A percentile compares a stretch with the other conserved stretches of the same genome.
Conservation (phyloP, 2,797 vertebrate species). For the Sebastes ruberrimus region DNA sequence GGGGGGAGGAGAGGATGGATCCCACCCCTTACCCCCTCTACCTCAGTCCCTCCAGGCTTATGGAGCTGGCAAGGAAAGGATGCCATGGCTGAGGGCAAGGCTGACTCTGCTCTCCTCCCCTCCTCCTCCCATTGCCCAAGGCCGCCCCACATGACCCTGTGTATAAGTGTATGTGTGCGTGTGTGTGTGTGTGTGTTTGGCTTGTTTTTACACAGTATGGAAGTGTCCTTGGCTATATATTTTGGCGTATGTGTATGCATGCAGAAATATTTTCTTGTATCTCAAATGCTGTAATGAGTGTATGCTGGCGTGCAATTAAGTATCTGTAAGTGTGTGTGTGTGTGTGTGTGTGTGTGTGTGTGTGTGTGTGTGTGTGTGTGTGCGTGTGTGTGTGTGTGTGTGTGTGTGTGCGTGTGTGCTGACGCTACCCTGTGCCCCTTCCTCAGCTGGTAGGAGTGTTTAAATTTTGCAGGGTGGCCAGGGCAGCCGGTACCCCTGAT, state of each 20-base stretch:
- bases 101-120: slow-evolving; percentile 69
- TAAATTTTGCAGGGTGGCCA: slow-evolving; percentile 66
- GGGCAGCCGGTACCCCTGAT: slow-evolving; percentile 70
- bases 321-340: slow-evolving; percentile 1
- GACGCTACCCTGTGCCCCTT: slow-evolving; percentile 22
- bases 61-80: slow-evolving; percentile 76
- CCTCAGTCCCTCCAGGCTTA: slow-evolving; percentile 72
- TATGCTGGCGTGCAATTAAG: slow-evolving; percentile 33
- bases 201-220: slow-evolving; percentile 32
- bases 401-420: not conserved
- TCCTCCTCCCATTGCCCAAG: slow-evolving; percentile 69
- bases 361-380: not conserved
- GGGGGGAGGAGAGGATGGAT: slow-evolving; percentile 47
- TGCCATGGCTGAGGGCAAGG: slow-evolving; percentile 83
- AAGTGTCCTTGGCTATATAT: slow-evolving; percentile 59
- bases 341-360: slow-evolving; percentile 1
- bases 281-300: slow-evolving; percentile 36
- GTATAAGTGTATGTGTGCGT: slow-evolving; percentile 18
- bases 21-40: slow-evolving; percentile 59
- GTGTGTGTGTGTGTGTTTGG: not conserved
- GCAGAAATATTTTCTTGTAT: slow-evolving; percentile 41
- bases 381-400: slow-evolving; percentile 1
- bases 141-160: slow-evolving; percentile 70
- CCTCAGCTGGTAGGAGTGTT: slow-evolving; percentile 58
- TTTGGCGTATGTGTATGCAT: slow-evolving; percentile 34